Percentiles rank a stretch among this genome's conserved stretches.
Conservation (phyloP, 2,888 invertebrate species). For the Drosophila anomelani region DNA sequence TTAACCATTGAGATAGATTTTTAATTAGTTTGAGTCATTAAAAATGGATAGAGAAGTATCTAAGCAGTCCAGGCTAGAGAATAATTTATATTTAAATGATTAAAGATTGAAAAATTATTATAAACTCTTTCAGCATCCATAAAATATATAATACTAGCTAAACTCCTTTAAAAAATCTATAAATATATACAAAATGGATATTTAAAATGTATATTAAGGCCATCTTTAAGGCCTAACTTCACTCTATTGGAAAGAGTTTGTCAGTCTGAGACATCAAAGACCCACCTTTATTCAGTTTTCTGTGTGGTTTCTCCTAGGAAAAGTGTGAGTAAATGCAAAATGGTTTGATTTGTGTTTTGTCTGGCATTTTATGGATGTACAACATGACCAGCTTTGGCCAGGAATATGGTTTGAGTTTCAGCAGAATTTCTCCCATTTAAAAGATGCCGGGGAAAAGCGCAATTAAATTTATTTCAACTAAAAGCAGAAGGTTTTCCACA, state of each 20-base stretch:
- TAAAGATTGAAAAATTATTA: too few relatives aligned
- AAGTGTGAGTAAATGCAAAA: slow-evolving; percentile 5
- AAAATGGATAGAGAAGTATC: too few relatives aligned
- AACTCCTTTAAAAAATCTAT: background rate
- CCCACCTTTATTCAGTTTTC: background rate
- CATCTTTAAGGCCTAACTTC: background rate
- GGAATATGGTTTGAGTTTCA: background rate
- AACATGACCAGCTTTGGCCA: background rate
- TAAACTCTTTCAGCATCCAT: too few relatives aligned
- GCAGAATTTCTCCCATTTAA: background rate
- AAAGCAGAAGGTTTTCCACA: background rate
- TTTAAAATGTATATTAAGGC: background rate
- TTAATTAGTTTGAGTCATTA: background rate
- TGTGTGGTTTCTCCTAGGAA: background rate
- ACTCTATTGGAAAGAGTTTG: background rate
- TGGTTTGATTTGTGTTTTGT: slow-evolving; percentile 18
- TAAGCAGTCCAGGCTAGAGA: too few relatives aligned
- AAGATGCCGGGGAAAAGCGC: rapidly evolving
- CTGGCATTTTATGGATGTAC: slow-evolving; percentile 10
- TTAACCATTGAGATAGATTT: background rate
- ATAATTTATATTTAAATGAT: background rate
- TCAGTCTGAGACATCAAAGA: background rate
- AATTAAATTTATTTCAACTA: background rate
- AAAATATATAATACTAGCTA: background rate
- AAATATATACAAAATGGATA: background rate